Percentiles rank a stretch among this genome's conserved stretches.
phyloP scores from a whole-genome alignment of 2,113 vertebrate genomes.

The Thryonomys swinderianus region DNA sequence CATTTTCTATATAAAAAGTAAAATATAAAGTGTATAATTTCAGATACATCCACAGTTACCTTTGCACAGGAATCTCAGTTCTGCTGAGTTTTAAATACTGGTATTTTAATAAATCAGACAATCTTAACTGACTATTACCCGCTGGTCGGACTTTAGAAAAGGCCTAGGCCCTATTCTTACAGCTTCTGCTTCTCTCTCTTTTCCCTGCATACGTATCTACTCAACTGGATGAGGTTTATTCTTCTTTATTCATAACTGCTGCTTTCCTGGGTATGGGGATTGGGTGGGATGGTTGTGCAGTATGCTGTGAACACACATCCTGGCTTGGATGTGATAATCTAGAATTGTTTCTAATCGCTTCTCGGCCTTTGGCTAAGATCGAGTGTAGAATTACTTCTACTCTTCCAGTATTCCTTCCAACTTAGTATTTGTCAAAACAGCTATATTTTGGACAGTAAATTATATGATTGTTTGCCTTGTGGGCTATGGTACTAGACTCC shows the following conservation, averaged over 20 bases:
- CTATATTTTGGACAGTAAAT: background rate
- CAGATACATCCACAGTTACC: background rate
- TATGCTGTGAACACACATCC: background rate
- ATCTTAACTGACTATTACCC: background rate
- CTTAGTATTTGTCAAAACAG: background rate
- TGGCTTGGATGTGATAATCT: background rate
- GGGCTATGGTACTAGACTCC: background rate
- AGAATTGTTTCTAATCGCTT: too few relatives aligned
- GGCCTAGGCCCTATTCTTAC: rapidly evolving
- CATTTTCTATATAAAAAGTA: background rate
- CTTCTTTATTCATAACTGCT: background rate
- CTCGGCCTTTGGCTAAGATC: too few relatives aligned
- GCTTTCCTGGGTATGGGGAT: background rate
- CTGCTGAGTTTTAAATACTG: background rate
- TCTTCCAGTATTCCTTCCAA: background rate
- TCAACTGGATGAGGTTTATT: background rate
- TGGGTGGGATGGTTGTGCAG: background rate
- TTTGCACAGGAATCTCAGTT: background rate
- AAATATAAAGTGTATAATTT: background rate
- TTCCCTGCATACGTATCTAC: background rate
- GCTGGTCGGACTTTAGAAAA: background rate
- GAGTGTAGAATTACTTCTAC: background rate
- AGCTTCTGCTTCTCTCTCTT: background rate
- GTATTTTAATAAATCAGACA: background rate
- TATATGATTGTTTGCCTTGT: background rate